Percentiles rank a stretch among this genome's conserved stretches.
Conservation (phyloP, 2,888 invertebrate genomes). For the Folsomia candida region DNA sequence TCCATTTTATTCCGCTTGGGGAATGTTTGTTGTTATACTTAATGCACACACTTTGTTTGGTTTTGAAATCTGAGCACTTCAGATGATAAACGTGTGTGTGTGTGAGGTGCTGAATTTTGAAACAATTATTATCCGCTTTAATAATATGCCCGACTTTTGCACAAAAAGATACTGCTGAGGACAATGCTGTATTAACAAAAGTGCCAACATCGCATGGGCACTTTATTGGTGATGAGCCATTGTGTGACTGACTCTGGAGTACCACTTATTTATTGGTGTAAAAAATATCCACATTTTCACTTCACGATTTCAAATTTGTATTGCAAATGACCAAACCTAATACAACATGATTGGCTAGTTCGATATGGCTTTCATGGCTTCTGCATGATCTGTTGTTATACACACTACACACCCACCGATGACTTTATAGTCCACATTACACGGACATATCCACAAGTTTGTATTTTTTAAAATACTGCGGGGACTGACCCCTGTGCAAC, state of each 20-base stretch:
- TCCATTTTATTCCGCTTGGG: conserved; percentile 3
- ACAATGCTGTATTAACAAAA: neutral
- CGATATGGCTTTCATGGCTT: neutral
- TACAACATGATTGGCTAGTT: neutral
- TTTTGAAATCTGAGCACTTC: neutral
- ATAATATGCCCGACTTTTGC: neutral
- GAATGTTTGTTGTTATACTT: neutral
- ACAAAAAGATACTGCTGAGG: neutral
- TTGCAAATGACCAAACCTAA: neutral
- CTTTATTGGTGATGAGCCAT: too few relatives aligned
- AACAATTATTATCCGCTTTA: neutral
- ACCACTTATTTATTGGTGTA: too few relatives aligned
- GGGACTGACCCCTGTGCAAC: too few relatives aligned
- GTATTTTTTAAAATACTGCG: too few relatives aligned
- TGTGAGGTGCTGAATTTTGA: too few relatives aligned
- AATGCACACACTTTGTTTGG: neutral
- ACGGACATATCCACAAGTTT: neutral
- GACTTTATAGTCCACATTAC: neutral
- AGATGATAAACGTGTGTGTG: too few relatives aligned
- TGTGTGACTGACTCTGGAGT: too few relatives aligned
- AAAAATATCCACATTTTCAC: too few relatives aligned
- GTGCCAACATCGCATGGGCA: conserved; percentile 1
- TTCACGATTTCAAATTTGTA: neutral
- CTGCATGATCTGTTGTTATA: neutral
- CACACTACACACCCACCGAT: neutral